Evolutionary conservation across 1,140 invertebrate species (phyloP).

Genomic region (Microplitis demolitor): DNA sequence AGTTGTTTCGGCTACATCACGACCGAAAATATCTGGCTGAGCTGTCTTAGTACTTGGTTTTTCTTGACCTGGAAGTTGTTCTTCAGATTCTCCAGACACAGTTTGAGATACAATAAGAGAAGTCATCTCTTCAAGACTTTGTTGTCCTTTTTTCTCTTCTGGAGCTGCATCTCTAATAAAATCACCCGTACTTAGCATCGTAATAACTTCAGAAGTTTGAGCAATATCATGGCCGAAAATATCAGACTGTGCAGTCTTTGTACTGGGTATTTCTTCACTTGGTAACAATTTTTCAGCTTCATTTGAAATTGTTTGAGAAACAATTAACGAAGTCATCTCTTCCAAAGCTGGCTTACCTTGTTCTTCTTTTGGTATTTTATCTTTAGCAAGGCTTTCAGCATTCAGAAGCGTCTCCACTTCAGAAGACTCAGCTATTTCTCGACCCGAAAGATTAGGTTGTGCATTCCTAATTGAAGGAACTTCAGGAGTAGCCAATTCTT

Average conservation of each 20-base stretch:
- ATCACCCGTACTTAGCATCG: constrained; percentile 20
- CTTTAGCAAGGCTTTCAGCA: constrained; percentile 29
- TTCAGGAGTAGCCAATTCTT: constrained; percentile 31
- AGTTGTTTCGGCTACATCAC: constrained; percentile 43
- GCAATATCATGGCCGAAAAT: constrained; percentile 39
- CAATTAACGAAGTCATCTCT: constrained; percentile 32
- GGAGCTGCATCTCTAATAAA: constrained; percentile 24
- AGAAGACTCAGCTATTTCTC: constrained; percentile 40
- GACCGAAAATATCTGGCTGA: constrained; percentile 39
- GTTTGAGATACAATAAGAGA: constrained; percentile 40
- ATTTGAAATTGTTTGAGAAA: constrained; percentile 36
- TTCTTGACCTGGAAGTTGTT: constrained; percentile 24
- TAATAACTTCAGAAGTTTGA: not conserved
- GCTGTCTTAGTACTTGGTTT: constrained; percentile 42
- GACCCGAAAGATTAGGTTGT: constrained; percentile 31
- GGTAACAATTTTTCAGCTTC: constrained; percentile 39
- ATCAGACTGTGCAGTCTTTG: constrained; percentile 34
- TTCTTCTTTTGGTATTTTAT: constrained; percentile 25
- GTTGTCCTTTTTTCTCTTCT: constrained; percentile 22
- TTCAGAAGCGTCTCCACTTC: constrained; percentile 36
- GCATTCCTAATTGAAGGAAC: constrained; percentile 29
- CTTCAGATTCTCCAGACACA: constrained; percentile 39
- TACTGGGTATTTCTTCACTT: constrained; percentile 28
- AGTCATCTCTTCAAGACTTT: constrained; percentile 28
- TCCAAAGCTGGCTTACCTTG: constrained; percentile 33